These are phyloP conservation scores for Drosophila leonis DNA, from an alignment of 2,888 invertebrate genomes.

Conservation along the genomic window DNA sequence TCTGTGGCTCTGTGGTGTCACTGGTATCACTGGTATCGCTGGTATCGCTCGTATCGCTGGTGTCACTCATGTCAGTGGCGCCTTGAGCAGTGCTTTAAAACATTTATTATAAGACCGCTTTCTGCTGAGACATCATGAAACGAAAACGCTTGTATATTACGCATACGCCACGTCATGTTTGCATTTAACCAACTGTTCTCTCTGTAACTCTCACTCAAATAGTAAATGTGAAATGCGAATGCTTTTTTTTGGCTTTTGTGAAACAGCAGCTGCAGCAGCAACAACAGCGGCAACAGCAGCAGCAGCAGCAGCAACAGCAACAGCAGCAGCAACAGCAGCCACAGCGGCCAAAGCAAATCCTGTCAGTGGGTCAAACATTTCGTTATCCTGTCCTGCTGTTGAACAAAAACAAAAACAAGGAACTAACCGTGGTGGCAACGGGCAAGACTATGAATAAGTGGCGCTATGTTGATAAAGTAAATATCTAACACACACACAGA, in stretches of 20 bases:
- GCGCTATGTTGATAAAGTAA: conserved; percentile 85
- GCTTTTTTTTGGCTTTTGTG: conserved; percentile 74
- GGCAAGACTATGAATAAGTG: conserved; percentile 84
- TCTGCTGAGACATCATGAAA: conserved; percentile 30
- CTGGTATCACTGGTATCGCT: background rate
- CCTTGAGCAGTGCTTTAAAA: conserved; percentile 3
- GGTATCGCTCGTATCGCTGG: background rate
- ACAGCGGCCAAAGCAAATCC: conserved; percentile 12
- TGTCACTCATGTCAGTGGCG: background rate
- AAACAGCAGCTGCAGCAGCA: conserved; percentile 69
- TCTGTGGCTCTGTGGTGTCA: conserved; percentile 6
- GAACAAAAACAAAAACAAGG: conserved; percentile 85
- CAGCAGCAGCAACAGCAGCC: conserved; percentile 46
- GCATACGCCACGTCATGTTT: conserved; percentile 69
- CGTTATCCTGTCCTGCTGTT: conserved; percentile 85
- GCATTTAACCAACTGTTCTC: conserved; percentile 23
- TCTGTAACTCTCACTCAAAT: conserved; percentile 13
- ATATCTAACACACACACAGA: conserved; percentile 71
- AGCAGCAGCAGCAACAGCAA: conserved; percentile 63
- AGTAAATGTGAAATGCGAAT: conserved; percentile 57
- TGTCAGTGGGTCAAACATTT: conserved; percentile 68
- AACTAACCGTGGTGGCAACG: conserved; percentile 84
- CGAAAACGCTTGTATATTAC: conserved; percentile 66
- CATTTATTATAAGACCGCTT: conserved; percentile 5
- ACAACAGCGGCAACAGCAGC: conserved; percentile 43